Conservation (phyloP, 2,113 vertebrate species). For the Poeciliopsis prolifica region DNA sequence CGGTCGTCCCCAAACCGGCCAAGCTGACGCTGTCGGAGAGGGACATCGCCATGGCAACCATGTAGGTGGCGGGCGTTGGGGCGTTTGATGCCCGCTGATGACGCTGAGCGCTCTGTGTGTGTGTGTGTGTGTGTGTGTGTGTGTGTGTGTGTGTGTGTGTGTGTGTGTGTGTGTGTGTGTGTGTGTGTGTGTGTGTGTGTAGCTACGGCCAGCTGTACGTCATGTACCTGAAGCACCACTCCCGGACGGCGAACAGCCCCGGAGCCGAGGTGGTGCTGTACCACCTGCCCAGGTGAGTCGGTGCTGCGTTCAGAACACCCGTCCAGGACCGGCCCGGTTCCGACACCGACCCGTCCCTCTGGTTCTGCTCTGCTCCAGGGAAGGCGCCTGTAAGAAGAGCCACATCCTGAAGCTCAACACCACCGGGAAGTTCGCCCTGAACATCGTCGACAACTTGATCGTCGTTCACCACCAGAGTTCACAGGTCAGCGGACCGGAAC, state of each 20-base stretch:
- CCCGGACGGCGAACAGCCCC: slow-evolving; percentile 87
- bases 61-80: slow-evolving; percentile 75
- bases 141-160: too few relatives aligned
- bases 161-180: too few relatives aligned
- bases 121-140: too few relatives aligned
- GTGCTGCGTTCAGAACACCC: too few relatives aligned
- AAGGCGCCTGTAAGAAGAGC: slow-evolving; percentile 90
- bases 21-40: slow-evolving; percentile 93
- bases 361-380: slow-evolving; percentile 71
- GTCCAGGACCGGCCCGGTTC: too few relatives aligned
- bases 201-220: slow-evolving; percentile 94
- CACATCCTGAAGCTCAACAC: slow-evolving; percentile 93
- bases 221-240: slow-evolving; percentile 94
- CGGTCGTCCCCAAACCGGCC: slow-evolving; percentile 88
- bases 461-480: slow-evolving; percentile 98
- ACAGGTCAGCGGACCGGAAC: slow-evolving; percentile 78
- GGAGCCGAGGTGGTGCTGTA: slow-evolving; percentile 96
- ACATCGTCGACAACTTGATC: slow-evolving; percentile 96
- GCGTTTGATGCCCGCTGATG: too few relatives aligned
- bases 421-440: slow-evolving; percentile 95
- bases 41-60: slow-evolving; percentile 92
- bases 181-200: not conserved
- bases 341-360: too few relatives aligned
- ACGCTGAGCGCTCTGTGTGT: not conserved
- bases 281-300: slow-evolving; percentile 88